Evolutionary conservation across 1,140 invertebrate species (phyloP).

Genomic region (Chrysomallon squamiferum): DNA sequence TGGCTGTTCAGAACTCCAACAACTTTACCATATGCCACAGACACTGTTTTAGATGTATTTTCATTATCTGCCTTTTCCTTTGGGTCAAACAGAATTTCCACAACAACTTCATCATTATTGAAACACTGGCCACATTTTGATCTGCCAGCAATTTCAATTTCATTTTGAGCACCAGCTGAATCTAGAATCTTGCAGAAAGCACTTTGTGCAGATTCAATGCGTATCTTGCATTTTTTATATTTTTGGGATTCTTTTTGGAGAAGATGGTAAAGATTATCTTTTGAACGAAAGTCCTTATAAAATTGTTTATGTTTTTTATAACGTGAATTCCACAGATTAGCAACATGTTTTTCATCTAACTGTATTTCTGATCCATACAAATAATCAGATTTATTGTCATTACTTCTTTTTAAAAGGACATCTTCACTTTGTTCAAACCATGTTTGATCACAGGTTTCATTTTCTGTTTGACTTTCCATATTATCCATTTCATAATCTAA

Average conservation of each 20-base stretch:
- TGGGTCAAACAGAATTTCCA: conserved; percentile 36
- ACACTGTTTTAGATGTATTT: no score
- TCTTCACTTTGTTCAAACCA: conserved; percentile 8
- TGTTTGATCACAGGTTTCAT: not conserved
- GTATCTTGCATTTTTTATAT: conserved; percentile 35
- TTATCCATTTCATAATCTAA: no score
- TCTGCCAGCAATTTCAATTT: conserved; percentile 45
- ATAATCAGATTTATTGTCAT: no score
- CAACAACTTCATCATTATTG: conserved; percentile 50
- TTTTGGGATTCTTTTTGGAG: conserved; percentile 11
- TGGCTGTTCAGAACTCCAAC: conserved; percentile 38
- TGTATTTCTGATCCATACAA: no score
- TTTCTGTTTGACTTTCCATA: no score
- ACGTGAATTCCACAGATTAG: not conserved
- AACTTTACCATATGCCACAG: conserved; percentile 35
- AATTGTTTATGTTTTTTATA: not conserved
- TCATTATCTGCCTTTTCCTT: conserved; percentile 1
- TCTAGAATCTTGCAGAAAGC: conserved; percentile 27
- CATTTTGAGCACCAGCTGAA: conserved; percentile 11
- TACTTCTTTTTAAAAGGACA: no score
- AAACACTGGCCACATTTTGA: conserved; percentile 48
- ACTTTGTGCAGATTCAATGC: conserved; percentile 33
- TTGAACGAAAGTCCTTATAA: not conserved
- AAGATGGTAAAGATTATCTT: not conserved
- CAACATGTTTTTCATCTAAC: not conserved